phyloP scores from a whole-genome alignment of 2,888 invertebrate species.

The Phania funesta region DNA sequence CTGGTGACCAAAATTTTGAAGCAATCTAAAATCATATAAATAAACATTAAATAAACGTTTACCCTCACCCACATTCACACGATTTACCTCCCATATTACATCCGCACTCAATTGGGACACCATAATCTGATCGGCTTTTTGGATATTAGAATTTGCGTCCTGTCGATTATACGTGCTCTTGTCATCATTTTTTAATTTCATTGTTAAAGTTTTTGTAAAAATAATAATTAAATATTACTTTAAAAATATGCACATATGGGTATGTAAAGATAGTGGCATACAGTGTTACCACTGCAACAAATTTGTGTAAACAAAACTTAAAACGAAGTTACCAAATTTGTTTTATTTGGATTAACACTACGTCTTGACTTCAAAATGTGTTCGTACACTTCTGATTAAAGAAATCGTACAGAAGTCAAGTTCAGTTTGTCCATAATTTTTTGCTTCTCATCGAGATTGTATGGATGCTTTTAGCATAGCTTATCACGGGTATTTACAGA shows the following conservation, averaged over 20 bases:
- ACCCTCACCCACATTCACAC: not conserved
- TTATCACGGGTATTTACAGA: too few relatives aligned
- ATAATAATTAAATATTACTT: not conserved
- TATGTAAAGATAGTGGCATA: not conserved
- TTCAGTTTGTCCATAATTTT: too few relatives aligned
- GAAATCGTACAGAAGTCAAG: too few relatives aligned
- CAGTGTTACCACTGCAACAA: too few relatives aligned
- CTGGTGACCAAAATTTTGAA: slow-evolving; percentile 95
- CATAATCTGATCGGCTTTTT: slow-evolving; percentile 64
- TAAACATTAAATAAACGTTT: slow-evolving; percentile 62
- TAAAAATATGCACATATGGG: not conserved
- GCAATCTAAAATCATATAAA: slow-evolving; percentile 85
- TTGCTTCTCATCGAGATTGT: too few relatives aligned
- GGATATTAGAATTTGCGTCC: not conserved
- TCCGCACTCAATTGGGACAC: slow-evolving; percentile 91
- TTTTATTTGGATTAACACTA: too few relatives aligned
- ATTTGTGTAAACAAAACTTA: too few relatives aligned
- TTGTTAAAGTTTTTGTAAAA: slow-evolving; percentile 27
- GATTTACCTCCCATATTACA: slow-evolving; percentile 90
- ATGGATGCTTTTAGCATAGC: too few relatives aligned
- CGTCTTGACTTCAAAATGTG: too few relatives aligned
- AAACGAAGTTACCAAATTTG: too few relatives aligned
- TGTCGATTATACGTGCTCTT: slow-evolving; percentile 30
- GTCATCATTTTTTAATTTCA: slow-evolving; percentile 60
- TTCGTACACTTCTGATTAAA: too few relatives aligned